Evolutionary conservation across 2,797 vertebrate genomes (phyloP), one percentile per base, ranked within the genome.

Genomic region (Chelon auratus): DNA sequence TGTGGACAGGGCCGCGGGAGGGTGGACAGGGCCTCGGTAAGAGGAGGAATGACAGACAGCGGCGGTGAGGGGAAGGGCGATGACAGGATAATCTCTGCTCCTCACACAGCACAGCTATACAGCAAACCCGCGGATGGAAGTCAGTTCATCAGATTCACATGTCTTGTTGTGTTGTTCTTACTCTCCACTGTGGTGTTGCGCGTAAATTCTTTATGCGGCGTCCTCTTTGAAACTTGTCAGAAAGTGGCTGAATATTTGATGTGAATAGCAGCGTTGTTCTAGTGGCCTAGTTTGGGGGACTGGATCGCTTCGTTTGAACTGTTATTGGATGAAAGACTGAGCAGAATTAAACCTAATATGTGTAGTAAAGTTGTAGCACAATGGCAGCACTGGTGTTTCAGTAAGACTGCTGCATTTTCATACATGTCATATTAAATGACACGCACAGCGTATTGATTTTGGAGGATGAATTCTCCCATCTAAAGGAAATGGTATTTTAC

Each of bases 221-320:
- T 43, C 5, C 37, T 63, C 50, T 77, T 56, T 51, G 68, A 77
- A 72, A 76, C 68, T 74, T 70, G 62, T n/a, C n/a, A 51, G 48
- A 73, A 65, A 81, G 68, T 69, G 63, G 26, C 18, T 80, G 75
- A 73, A 74, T 85, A 72, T 87, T 80, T 84, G 66, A 84, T 85
- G 72, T 40, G 66, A 68, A 56, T 57, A 72, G 51, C 73, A 26
- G 64, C 48, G 64, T 40, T 73, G 73, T 65, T 73, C 60, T 8
- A 63, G 14, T 85, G 78, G 65, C 82, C 82, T 72, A 75, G 71
- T 82, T 73, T 61, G 39, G n/a, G 51, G 65, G 75, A 68, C 57
- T 68, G 68, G 53, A 17, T 73, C 47, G 36, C 61, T 70, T 77
- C 20, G 40, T 68, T 83, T 52, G 72, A 72, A 59, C 42, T 50